These are phyloP conservation scores for Pyrrhura leucotis DNA, from an alignment of 2,797 vertebrate genomes.

Conservation along the genomic window DNA sequence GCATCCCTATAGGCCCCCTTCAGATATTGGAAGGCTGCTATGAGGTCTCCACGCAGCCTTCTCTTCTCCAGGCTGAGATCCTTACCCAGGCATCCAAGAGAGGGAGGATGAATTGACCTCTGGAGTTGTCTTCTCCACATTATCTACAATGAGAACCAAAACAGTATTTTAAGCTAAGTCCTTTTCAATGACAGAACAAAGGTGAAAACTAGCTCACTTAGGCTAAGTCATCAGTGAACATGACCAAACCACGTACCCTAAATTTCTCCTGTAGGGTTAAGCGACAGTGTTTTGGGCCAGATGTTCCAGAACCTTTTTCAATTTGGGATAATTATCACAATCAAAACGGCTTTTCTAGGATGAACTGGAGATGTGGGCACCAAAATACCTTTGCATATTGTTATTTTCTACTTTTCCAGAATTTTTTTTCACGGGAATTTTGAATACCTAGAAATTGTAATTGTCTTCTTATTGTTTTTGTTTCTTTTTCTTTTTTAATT, in stretches of 20 bases:
- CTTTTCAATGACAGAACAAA: neutral
- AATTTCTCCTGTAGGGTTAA: neutral
- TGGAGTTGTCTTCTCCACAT: neutral
- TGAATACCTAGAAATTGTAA: neutral
- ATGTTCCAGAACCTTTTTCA: neutral
- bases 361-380: neutral
- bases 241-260: neutral
- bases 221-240: neutral
- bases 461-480: rapidly evolving
- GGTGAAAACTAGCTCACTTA: neutral
- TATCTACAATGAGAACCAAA: neutral
- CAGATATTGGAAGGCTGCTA: no score
- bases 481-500: neutral
- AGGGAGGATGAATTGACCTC: neutral
- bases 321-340: neutral
- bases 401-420: neutral
- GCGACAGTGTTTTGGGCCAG: rapidly evolving
- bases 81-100: neutral
- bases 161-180: neutral
- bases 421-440: neutral
- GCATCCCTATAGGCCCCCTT: no score
- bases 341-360: neutral
- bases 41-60: no score
- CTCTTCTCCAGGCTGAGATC: neutral
- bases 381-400: rapidly evolving